A percentile compares a stretch with the other conserved stretches of the same genome.
phyloP scores from a whole-genome alignment of 2,888 invertebrate species.

The Brachynemurus nebulosus region DNA sequence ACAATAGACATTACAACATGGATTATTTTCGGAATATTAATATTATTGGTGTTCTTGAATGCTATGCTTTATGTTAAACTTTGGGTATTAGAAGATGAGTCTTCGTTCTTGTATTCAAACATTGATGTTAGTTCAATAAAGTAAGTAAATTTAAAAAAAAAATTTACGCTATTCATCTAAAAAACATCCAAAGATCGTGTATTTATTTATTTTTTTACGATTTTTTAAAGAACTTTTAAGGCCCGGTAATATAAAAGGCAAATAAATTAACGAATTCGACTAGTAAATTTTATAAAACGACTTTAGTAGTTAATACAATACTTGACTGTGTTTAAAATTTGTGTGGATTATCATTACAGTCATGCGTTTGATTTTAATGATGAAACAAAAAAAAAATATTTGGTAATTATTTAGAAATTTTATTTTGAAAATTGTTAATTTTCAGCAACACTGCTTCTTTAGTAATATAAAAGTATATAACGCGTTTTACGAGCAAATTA shows the following conservation, averaged over 20 bases:
- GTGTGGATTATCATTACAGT: too few species aligned
- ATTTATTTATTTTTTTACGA: slow-evolving; percentile 6
- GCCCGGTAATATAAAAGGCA: background rate
- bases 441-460: too few species aligned
- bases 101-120: slow-evolving; percentile 35
- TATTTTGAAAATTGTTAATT: too few species aligned
- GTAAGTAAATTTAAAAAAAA: slow-evolving; percentile 28
- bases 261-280: background rate
- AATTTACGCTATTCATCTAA: too few species aligned
- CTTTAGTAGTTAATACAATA: too few species aligned
- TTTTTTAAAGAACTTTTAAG: background rate
- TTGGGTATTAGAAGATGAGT: slow-evolving; percentile 59
- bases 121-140: slow-evolving; percentile 38
- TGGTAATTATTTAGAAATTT: too few species aligned
- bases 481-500: too few species aligned
- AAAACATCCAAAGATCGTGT: too few species aligned
- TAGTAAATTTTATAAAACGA: background rate
- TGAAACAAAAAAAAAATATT: too few species aligned
- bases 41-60: slow-evolving; percentile 54
- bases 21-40: slow-evolving; percentile 39
- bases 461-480: too few species aligned
- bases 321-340: too few species aligned
- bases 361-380: too few species aligned
- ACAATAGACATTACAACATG: slow-evolving; percentile 22
- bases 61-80: slow-evolving; percentile 73